Base-by-base conservation (phyloP, 2,888 invertebrate species). In the Octodonta nipae region DNA sequence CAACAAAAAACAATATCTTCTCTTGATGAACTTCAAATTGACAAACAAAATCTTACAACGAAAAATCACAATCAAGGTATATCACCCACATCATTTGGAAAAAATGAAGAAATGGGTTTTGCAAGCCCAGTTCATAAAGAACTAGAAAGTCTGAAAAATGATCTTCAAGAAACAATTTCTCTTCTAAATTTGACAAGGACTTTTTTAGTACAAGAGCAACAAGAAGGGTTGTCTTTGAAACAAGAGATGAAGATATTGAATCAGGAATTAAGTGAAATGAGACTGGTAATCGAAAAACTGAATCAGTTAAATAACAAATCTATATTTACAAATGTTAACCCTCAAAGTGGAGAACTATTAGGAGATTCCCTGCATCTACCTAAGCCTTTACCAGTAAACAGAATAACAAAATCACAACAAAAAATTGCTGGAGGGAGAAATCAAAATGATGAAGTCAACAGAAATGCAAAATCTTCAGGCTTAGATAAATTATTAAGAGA, bases 1-100 rank as follows among this genome's bases (percentile, higher is more conserved):
- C 59, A 60, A 38, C 55, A 58, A 35, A 40, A 48, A 14, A 40
- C 54, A 13, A 35, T 58, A 11, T 46, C 47, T 10, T 39, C 46
- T 10, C 36, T 56, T 12, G 45, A n/a, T n/a, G n/a, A n/a, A n/a
- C n/a, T n/a, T n/a, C n/a, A n/a, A n/a, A n/a, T n/a, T n/a, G n/a
- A n/a, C n/a, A 22, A 22, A 22, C 22, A n/a, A 10, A 22, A 22
- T 2, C 3, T 22, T 11, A 22, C 22, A n/a, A 10, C 4, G 11
- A 11, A 22, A 3, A 4, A 10, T 11, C 10, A 22, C 22, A 22
- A 22, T 11, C n/a, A 4, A n/a, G 22, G n/a, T 2, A 2, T 22
- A 10, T 10, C n/a, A 22, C 22, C 22, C 3, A 22, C 22, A 22
- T 8, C 15, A 34, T 16, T 13, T n/a, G 24, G 7, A 28, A 20